phyloP scores from a whole-genome alignment of 2,888 invertebrate species.

The Caenorhabditis becei region DNA sequence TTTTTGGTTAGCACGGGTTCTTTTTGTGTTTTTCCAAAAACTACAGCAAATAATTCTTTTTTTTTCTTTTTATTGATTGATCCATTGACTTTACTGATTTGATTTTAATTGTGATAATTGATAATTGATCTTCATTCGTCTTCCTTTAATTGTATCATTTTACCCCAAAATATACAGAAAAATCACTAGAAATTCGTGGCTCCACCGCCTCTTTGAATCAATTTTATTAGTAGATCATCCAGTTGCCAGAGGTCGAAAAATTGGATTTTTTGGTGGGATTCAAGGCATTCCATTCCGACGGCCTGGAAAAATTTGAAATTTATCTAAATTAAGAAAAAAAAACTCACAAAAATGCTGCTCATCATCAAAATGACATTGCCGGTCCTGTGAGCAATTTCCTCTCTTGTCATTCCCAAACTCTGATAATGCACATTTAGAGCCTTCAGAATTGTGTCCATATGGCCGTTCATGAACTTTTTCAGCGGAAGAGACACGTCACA shows the following conservation, averaged over 20 bases:
- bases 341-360: conserved; percentile 70
- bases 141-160: neutral
- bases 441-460: conserved; percentile 60
- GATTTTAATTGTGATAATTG: too few relatives aligned
- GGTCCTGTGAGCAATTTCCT: conserved; percentile 69
- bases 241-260: conserved; percentile 75
- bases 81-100: too few relatives aligned
- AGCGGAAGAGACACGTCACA: conserved; percentile 63
- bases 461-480: conserved; percentile 64
- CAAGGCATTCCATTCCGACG: conserved; percentile 73
- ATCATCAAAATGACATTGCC: conserved; percentile 73
- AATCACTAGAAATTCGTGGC: conserved; percentile 24
- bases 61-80: too few relatives aligned
- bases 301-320: conserved; percentile 51
- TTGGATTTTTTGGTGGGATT: conserved; percentile 74
- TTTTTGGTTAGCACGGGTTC: neutral
- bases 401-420: conserved; percentile 39
- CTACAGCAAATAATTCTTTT: too few relatives aligned
- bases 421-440: conserved; percentile 66
- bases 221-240: conserved; percentile 70
- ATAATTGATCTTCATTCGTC: neutral
- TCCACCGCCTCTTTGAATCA: conserved; percentile 55
- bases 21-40: neutral
- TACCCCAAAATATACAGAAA: neutral
- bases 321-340: neutral